Evolutionary conservation across 1,140 invertebrate species (phyloP).

Genomic region (Gyrodactylus salaris): DNA sequence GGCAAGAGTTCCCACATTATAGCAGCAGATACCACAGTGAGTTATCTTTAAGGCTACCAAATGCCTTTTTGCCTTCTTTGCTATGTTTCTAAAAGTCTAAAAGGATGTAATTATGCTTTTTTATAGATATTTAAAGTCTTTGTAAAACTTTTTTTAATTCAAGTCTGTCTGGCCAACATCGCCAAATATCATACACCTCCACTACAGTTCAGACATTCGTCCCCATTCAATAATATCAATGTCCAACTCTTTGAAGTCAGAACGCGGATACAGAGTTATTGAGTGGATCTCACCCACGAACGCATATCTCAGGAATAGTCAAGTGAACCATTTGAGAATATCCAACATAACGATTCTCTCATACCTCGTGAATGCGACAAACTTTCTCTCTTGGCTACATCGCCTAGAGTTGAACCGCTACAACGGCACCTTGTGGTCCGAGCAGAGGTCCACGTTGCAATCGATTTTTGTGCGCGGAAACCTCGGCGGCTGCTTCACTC

Average conservation of each 20-base stretch:
- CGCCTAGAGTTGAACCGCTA: not conserved
- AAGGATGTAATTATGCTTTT: not conserved
- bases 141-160: not conserved
- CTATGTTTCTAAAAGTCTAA: not conserved
- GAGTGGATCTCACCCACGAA: not conserved
- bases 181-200: not conserved
- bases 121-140: not conserved
- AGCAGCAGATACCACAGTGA: not conserved
- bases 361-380: not conserved
- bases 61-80: too few relatives aligned
- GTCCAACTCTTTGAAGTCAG: too few relatives aligned
- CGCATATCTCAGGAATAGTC: not conserved
- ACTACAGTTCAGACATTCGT: not conserved
- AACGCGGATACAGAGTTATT: not conserved
- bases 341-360: not conserved
- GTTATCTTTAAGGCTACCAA: too few relatives aligned
- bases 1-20: not conserved
- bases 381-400: not conserved
- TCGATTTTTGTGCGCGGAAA: not conserved
- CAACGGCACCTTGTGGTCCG: not conserved
- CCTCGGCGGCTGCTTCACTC: not conserved
- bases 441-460: not conserved
- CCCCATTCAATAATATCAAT: not conserved
- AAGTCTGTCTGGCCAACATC: not conserved
- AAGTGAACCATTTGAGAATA: not conserved